Conservation (phyloP, 2,113 vertebrate genomes). For the Nothoprocta pentlandii region DNA sequence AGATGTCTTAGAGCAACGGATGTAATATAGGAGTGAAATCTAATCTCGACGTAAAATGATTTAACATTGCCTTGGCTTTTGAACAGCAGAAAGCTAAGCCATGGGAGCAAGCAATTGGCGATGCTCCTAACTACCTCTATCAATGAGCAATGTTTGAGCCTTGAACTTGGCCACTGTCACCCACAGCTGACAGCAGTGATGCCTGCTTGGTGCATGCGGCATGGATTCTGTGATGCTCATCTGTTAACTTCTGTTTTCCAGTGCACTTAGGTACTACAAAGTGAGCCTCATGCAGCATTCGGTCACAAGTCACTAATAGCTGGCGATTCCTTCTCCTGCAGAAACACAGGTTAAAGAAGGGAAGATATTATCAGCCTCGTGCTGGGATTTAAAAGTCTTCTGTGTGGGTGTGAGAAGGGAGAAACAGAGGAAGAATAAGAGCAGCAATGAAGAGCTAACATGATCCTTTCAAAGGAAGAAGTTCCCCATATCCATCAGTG, state of each 20-base stretch:
- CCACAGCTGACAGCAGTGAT: rapidly evolving
- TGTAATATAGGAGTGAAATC: not conserved
- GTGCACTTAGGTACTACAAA: not conserved
- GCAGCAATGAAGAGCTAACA: not conserved
- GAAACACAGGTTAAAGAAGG: slow-evolving; percentile 30
- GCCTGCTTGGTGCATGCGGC: not conserved
- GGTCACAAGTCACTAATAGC: slow-evolving; percentile 9
- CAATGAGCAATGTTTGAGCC: not conserved
- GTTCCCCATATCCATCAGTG: not conserved
- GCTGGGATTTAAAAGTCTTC: slow-evolving; percentile 46
- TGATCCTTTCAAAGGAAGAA: not conserved
- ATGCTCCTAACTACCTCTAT: not conserved
- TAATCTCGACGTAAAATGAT: not conserved
- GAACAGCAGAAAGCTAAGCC: not conserved
- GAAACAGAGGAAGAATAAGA: not conserved
- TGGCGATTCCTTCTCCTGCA: not conserved
- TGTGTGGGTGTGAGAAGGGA: not conserved
- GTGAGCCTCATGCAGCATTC: not conserved
- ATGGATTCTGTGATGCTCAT: not conserved
- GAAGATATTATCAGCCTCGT: slow-evolving; percentile 2
- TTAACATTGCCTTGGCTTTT: not conserved
- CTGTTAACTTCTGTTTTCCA: slow-evolving; percentile 8
- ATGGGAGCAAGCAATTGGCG: not conserved
- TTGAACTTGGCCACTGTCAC: not conserved
- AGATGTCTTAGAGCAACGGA: not conserved